A percentile compares a stretch with the other conserved stretches of the same genome.
These are phyloP conservation scores for Drosophila barbarae DNA, from an alignment of 2,888 invertebrate species.

Conservation along the genomic window DNA sequence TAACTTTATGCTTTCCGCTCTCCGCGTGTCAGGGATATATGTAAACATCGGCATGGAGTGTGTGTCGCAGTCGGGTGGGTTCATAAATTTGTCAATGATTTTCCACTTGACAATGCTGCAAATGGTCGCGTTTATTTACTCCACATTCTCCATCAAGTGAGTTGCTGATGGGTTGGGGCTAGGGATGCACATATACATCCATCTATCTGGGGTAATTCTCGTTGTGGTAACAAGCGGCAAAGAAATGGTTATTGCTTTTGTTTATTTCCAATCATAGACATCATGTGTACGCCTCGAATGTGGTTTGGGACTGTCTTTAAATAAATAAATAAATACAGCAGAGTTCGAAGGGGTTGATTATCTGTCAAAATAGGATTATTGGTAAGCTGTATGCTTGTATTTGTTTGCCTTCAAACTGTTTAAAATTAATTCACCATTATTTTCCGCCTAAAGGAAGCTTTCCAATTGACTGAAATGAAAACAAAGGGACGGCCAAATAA, in stretches of 20 bases:
- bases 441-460: background rate
- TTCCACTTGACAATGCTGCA: constrained; percentile 46
- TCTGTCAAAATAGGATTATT: constrained; percentile 33
- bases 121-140: constrained; percentile 44
- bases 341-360: constrained; percentile 4
- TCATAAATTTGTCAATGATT: constrained; percentile 50
- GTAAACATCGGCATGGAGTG: constrained; percentile 6
- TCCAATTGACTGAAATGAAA: constrained; percentile 9
- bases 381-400: background rate
- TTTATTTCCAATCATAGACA: constrained; percentile 34
- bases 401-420: constrained; percentile 1
- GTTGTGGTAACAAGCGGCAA: constrained; percentile 8
- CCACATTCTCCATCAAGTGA: constrained; percentile 28
- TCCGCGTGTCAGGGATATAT: constrained; percentile 7
- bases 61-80: constrained; percentile 9
- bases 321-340: constrained; percentile 41
- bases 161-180: background rate
- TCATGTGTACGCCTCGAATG: constrained; percentile 16
- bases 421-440: constrained; percentile 5
- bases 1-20: constrained; percentile 44
- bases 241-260: constrained; percentile 36
- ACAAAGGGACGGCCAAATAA: constrained; percentile 18
- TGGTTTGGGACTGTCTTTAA: constrained; percentile 20
- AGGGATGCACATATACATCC: background rate
- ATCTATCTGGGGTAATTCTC: constrained; percentile 24